Evolutionary conservation across 2,113 vertebrate genomes (phyloP), one percentile per base, ranked within the genome.

Genomic region (Rhinichthys klamathensis): DNA sequence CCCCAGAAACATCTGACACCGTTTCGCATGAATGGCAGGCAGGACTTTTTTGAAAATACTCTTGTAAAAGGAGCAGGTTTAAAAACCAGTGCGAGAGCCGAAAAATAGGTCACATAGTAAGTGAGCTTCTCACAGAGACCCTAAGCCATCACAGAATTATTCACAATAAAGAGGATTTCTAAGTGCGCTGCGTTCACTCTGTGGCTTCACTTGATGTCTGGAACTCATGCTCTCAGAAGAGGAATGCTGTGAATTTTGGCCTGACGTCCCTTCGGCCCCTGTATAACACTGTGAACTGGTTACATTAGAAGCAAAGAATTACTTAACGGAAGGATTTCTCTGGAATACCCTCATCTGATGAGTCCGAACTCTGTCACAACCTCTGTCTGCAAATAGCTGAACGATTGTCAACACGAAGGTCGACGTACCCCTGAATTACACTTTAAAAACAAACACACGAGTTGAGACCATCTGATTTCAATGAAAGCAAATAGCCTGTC

Each of bases 61-160:
- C 78, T 86, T 16, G 75, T 85, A 88, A 91, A 90, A 90, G 87
- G 80, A 82, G 88, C 89, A 67, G 61, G 90, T 87, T 89, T 78
- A 90, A 90, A 84, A 85, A 90, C 80, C 88, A 92, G 89, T 79
- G 63, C 77, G 41, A 78, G 82, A 67, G 90, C 84, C 90, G 82
- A 88, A 92, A 95, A 94, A 94, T 94, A 94, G 92, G 93, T 94
- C 93, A 94, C 51, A 46, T 83, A 86, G 90, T 89, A 91, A 93
- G 88, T 82, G 86, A 91, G 87, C 84, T 91, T 89, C 90, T 92
- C 83, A 79, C 25, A 87, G 85, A 92, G 92, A 91, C 88, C 90
- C 89, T 84, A 89, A 93, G 90, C 90, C 89, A 92, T 84, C 89
- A 89, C 81, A 92, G 86, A 93, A 90, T 91, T 89, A 93, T 87